A percentile compares a stretch with the other conserved stretches of the same genome.
These are phyloP conservation scores for Paramacrobiotus metropolitanus DNA, from an alignment of 1,140 invertebrate genomes.

Conservation along the genomic window DNA sequence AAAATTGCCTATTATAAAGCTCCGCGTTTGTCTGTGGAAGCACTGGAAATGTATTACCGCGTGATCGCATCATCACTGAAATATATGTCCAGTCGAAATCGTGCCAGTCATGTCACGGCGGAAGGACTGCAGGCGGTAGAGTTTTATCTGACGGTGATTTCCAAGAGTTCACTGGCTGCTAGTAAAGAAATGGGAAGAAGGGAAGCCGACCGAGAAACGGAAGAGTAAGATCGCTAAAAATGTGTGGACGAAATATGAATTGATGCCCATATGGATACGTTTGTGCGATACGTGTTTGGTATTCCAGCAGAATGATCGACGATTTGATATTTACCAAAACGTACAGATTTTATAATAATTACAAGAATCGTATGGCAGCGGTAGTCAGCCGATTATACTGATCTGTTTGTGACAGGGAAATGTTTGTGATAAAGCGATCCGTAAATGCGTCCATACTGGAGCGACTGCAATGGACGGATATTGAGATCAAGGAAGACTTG, in stretches of 20 bases:
- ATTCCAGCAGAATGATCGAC: no score
- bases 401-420: neutral
- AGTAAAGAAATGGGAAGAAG: neutral
- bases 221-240: no score
- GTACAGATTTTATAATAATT: no score
- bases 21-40: conserved; percentile 59
- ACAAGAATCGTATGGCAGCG: no score
- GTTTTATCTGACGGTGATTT: neutral
- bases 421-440: neutral
- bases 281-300: no score
- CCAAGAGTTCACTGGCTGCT: neutral
- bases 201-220: neutral
- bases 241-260: no score
- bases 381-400: no score
- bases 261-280: no score
- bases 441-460: neutral
- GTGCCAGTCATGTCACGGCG: neutral
- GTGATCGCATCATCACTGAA: conserved; percentile 62
- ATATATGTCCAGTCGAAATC: conserved; percentile 34
- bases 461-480: neutral
- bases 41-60: conserved; percentile 43
- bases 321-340: no score
- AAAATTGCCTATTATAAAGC: conserved; percentile 63
- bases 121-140: conserved; percentile 4
- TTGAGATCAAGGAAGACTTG: neutral